Conservation (phyloP, 2,888 invertebrate genomes). For the Drosophila suboccidentalis region DNA sequence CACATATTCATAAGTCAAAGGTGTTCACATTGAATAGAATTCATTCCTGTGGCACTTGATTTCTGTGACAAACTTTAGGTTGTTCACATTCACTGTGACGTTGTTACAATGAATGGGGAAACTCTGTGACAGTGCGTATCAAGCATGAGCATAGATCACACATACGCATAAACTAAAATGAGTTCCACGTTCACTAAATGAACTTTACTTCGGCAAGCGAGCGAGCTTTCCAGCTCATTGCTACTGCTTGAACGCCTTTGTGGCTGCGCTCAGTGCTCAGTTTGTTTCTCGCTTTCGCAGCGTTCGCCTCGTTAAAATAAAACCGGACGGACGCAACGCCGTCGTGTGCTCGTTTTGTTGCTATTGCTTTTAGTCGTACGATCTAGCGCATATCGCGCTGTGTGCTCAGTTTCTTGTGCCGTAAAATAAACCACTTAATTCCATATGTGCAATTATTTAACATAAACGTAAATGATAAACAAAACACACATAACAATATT, state of each 20-base stretch:
- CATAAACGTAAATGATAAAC: constrained; percentile 39
- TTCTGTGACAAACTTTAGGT: background rate
- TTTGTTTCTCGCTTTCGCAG: constrained; percentile 48
- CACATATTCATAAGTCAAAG: background rate
- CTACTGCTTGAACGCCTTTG: constrained; percentile 36
- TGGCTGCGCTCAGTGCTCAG: constrained; percentile 47
- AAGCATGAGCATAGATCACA: background rate
- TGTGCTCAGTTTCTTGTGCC: constrained; percentile 61
- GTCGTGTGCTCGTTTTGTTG: constrained; percentile 46
- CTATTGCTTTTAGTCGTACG: constrained; percentile 59
- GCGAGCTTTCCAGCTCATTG: constrained; percentile 2
- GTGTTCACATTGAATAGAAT: background rate
- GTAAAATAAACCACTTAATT: constrained; percentile 23
- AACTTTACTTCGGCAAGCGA: background rate
- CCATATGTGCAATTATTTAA: constrained; percentile 69
- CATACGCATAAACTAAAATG: background rate
- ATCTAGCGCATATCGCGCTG: constrained; percentile 58
- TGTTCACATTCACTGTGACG: background rate
- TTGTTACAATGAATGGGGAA: background rate
- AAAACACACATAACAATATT: constrained; percentile 24
- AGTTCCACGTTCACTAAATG: background rate
- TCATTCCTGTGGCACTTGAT: background rate
- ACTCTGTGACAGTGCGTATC: background rate
- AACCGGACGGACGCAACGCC: constrained; percentile 1
- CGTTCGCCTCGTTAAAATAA: constrained; percentile 35